Conservation (phyloP, 2,113 vertebrate genomes). For the Coptodon rendalli region DNA sequence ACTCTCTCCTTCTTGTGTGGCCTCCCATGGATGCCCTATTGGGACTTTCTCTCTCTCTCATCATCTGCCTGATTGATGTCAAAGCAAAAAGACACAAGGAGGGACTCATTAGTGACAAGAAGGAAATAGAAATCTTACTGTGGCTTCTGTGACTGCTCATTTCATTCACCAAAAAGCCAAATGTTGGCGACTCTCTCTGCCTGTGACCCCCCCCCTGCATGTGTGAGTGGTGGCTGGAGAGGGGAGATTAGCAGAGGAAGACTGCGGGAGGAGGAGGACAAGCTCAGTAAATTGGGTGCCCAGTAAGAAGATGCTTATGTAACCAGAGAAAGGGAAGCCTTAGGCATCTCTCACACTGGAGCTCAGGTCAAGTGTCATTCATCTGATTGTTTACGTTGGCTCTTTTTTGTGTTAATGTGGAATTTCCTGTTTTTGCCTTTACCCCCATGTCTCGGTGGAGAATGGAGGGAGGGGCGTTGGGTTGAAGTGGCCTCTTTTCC, state of each 20-base stretch:
- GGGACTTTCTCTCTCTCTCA: conserved; percentile 35
- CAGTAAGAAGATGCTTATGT: conserved; percentile 59
- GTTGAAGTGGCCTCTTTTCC: conserved; percentile 35
- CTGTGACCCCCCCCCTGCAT: conserved; percentile 11
- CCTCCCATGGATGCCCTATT: conserved; percentile 46
- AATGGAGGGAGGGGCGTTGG: background rate
- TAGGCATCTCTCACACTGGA: conserved; percentile 28
- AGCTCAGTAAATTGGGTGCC: conserved; percentile 6
- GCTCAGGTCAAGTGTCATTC: conserved; percentile 62
- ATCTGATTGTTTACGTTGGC: conserved; percentile 65
- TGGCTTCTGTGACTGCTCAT: background rate
- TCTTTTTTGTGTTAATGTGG: conserved; percentile 70
- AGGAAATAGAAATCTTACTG: background rate
- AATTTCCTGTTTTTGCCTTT: conserved; percentile 69
- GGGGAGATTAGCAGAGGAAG: conserved; percentile 16
- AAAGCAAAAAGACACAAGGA: conserved; percentile 15
- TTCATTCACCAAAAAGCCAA: conserved; percentile 1
- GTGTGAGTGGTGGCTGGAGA: background rate
- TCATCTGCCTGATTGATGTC: conserved; percentile 53
- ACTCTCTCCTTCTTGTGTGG: conserved; percentile 59
- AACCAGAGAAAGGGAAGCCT: conserved; percentile 52
- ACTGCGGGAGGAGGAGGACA: background rate
- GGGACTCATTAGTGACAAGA: background rate
- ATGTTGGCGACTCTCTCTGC: background rate
- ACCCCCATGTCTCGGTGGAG: conserved; percentile 29